Evolutionary conservation across 2,888 invertebrate species (phyloP).

Genomic region (Folsomia manolachei): DNA sequence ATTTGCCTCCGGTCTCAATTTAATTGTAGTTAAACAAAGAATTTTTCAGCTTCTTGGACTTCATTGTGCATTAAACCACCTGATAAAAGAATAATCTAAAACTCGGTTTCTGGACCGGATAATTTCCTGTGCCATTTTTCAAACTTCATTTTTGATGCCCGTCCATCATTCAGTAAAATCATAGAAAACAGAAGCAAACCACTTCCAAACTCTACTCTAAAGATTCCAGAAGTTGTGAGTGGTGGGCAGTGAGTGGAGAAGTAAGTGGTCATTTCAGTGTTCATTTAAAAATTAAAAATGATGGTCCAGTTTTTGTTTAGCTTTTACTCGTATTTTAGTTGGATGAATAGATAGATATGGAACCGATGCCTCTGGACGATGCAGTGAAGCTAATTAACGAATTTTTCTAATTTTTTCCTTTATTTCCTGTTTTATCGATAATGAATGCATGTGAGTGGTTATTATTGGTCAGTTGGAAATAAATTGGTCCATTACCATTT

Average conservation of each 20-base stretch:
- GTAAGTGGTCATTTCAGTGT: slow-evolving; percentile 28
- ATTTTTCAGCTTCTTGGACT: background rate
- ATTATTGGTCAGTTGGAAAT: background rate
- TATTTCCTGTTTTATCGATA: slow-evolving; percentile 3
- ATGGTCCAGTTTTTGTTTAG: background rate
- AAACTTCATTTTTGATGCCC: background rate
- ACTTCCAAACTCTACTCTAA: background rate
- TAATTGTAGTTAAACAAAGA: background rate
- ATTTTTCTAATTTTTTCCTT: background rate
- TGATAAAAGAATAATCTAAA: too few relatives aligned
- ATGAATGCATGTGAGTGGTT: background rate
- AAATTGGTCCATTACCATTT: background rate
- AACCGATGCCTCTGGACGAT: too few relatives aligned
- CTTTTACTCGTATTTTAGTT: background rate
- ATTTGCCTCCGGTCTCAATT: slow-evolving; percentile 8
- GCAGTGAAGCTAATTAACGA: background rate
- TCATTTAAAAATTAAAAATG: slow-evolving; percentile 1
- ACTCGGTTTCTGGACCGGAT: background rate
- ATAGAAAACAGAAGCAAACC: background rate
- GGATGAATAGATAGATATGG: background rate
- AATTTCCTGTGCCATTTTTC: slow-evolving; percentile 15
- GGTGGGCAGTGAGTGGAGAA: background rate
- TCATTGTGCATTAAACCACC: background rate
- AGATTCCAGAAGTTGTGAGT: slow-evolving; percentile 16
- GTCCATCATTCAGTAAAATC: background rate